A percentile compares a stretch with the other conserved stretches of the same genome.
Evolutionary conservation across 2,888 invertebrate genomes (phyloP).

Genomic region (Adelognathus sp.): DNA sequence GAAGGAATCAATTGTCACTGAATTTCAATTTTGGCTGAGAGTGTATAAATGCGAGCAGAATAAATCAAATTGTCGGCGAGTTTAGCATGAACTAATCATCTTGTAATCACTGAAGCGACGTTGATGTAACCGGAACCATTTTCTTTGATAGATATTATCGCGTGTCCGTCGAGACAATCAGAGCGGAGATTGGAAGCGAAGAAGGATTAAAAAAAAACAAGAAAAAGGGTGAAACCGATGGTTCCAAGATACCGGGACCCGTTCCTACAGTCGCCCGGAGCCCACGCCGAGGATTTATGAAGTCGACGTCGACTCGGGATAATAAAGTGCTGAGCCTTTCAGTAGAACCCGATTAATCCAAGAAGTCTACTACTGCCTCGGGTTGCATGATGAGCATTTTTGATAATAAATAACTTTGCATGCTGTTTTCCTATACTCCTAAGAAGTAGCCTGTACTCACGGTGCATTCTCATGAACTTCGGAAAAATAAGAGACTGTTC

Average conservation of each 20-base stretch:
- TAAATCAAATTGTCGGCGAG: neutral
- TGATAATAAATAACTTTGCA: neutral
- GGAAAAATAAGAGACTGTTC: neutral
- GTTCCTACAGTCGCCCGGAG: neutral
- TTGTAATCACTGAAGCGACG: neutral
- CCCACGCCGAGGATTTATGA: constrained; percentile 5
- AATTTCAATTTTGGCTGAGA: neutral
- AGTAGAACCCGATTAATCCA: constrained; percentile 12
- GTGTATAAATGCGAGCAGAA: too few relatives aligned
- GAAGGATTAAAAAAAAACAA: neutral
- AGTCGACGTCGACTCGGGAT: constrained; percentile 11
- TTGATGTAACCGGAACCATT: neutral
- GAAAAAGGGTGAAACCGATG: neutral
- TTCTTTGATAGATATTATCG: constrained; percentile 1
- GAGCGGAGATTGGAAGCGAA: neutral
- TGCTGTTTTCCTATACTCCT: neutral
- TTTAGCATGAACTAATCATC: neutral
- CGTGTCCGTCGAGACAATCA: neutral
- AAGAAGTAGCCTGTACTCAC: too few relatives aligned
- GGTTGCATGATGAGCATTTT: neutral
- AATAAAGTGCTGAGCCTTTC: constrained; percentile 25
- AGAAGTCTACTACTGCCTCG: neutral
- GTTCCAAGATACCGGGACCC: neutral
- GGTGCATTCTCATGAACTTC: neutral
- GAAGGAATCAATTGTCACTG: too few relatives aligned